Conservation (phyloP, 1,140 invertebrate genomes). For the Zaprionus capensis region DNA sequence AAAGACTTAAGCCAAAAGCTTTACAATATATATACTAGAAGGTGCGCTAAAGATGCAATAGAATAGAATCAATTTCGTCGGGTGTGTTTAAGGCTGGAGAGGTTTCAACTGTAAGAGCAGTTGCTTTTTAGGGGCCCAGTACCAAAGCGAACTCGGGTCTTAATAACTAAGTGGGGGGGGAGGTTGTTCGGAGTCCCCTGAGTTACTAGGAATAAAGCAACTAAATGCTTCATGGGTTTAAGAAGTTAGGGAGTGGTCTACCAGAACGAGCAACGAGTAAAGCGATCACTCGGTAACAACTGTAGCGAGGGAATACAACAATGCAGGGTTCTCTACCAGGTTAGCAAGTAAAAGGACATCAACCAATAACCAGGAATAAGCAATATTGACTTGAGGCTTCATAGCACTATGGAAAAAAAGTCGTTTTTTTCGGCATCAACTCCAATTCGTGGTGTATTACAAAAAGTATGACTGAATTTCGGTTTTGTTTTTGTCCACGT, state of each 20-base stretch:
- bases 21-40: neutral
- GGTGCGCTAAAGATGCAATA: neutral
- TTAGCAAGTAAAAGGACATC: neutral
- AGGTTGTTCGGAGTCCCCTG: no score
- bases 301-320: neutral
- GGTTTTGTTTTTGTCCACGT: no score
- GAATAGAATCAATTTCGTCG: neutral
- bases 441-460: no score
- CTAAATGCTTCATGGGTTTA: neutral
- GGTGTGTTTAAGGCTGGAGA: neutral
- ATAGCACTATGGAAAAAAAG: no score
- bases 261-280: neutral
- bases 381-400: neutral
- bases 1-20: neutral
- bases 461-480: no score
- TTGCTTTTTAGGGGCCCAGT: neutral
- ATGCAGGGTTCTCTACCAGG: neutral
- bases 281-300: neutral
- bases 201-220: neutral
- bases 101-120: neutral
- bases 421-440: no score
- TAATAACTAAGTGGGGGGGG: neutral
- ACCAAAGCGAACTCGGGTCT: neutral
- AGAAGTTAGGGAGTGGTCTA: neutral
- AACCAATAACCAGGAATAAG: neutral